Conservation (phyloP, 2,113 vertebrate genomes). For the Pseudonaja textilis region DNA sequence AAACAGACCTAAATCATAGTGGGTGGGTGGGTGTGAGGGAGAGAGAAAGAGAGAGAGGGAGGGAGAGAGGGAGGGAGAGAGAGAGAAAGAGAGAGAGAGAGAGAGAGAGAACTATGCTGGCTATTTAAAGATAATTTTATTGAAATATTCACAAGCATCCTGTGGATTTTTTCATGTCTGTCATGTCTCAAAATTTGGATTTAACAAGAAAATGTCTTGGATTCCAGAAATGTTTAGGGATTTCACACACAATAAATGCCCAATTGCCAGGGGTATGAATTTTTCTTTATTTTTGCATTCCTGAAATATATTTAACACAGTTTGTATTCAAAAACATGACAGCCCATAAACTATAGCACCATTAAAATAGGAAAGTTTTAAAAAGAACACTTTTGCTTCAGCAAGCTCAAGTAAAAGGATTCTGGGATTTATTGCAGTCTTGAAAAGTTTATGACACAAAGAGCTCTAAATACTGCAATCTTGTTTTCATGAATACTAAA, state of each 20-base stretch:
- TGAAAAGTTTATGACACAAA: slow-evolving; percentile 20
- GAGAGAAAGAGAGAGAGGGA: background rate
- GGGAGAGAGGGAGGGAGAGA: background rate
- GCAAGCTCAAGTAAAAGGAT: background rate
- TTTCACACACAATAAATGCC: slow-evolving; percentile 13
- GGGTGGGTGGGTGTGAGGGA: background rate
- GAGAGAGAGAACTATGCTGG: background rate
- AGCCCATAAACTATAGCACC: slow-evolving; percentile 16
- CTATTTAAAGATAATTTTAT: background rate
- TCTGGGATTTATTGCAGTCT: background rate
- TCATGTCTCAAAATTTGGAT: background rate
- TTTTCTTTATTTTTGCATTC: slow-evolving; percentile 17
- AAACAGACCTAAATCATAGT: background rate
- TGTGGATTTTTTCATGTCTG: background rate
- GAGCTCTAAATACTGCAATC: background rate
- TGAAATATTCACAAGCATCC: background rate
- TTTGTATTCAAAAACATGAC: slow-evolving; percentile 32
- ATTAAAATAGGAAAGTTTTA: background rate
- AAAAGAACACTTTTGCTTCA: slow-evolving; percentile 17
- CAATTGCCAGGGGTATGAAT: background rate
- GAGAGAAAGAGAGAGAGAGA: background rate
- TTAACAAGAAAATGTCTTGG: background rate
- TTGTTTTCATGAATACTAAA: slow-evolving; percentile 34
- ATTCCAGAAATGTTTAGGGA: background rate
- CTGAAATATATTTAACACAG: slow-evolving; percentile 4